Conservation (phyloP, 2,888 invertebrate species). For the Teleogryllus oceanicus region DNA sequence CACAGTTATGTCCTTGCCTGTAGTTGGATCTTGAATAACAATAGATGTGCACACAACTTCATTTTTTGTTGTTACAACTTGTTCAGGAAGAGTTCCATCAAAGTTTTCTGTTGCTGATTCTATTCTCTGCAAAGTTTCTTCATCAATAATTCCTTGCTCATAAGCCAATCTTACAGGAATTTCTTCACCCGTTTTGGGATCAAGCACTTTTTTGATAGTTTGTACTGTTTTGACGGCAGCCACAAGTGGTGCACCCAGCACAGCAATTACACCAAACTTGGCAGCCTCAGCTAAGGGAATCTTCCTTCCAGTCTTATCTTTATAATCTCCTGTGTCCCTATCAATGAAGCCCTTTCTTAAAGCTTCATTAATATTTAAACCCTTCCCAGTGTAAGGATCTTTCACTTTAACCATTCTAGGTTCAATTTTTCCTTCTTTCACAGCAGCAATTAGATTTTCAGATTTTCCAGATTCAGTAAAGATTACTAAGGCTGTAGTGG, state of each 20-base stretch:
- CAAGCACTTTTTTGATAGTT: slow-evolving; percentile 54
- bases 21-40: slow-evolving; percentile 46
- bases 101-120: slow-evolving; percentile 29
- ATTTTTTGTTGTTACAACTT: slow-evolving; percentile 39
- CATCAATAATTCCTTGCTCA: slow-evolving; percentile 67
- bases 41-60: slow-evolving; percentile 40
- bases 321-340: slow-evolving; percentile 64
- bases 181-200: slow-evolving; percentile 77
- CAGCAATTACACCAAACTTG: slow-evolving; percentile 71
- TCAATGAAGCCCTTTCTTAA: slow-evolving; percentile 72
- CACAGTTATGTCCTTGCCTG: slow-evolving; percentile 56
- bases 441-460: slow-evolving; percentile 69
- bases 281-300: slow-evolving; percentile 70
- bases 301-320: slow-evolving; percentile 61
- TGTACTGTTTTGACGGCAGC: slow-evolving; percentile 67
- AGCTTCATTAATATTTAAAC: slow-evolving; percentile 70
- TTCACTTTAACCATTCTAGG: slow-evolving; percentile 64
- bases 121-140: slow-evolving; percentile 28
- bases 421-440: slow-evolving; percentile 70
- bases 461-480: slow-evolving; percentile 68
- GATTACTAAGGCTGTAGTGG: slow-evolving; percentile 69
- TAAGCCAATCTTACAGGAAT: slow-evolving; percentile 78
- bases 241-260: slow-evolving; percentile 70
- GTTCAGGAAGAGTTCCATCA: slow-evolving; percentile 35
- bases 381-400: slow-evolving; percentile 65